Evolutionary conservation across 2,888 invertebrate genomes (phyloP), one percentile per base, ranked within the genome.

Genomic region (Coelogynopora nodosa): DNA sequence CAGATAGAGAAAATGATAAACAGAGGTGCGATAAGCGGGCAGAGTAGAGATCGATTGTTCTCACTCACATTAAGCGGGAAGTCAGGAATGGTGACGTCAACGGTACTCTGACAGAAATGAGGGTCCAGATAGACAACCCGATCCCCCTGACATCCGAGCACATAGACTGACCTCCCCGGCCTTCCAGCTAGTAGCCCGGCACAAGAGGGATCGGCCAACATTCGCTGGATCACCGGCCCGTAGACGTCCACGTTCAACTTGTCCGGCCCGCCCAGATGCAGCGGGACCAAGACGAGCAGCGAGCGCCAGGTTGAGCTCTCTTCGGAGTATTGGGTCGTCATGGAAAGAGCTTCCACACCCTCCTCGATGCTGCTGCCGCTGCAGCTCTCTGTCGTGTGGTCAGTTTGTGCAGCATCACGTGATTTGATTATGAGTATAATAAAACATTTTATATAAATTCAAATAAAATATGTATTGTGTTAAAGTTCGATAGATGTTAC

Each of bases 111-210:
- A 90, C 96, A 96, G 90, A 96, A 96, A 92, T 97, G 97, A 26
- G 97, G 97, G 92, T 97, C 97, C 89, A 97, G 93, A 90, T 96
- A 96, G 89, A 97, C 96, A 87, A 97, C 92, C 92, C 95, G 95
- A 91, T 97, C 96, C 91, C 96, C 96, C 93, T 97, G 97, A 91
- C 95, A 96, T 83, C 97, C 97, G 88, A 97, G 94, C 93, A 97
- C 97, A 92, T 96, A 97, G 49, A 97, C 93, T 23, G 97, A 96
- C 93, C 97, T 97, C 90, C 95, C 95, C 0, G 97, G 97, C 89
- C 95, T 93, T 18, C 97, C 97, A 2, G 97, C 97, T 90, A 97
- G 96, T 84, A 97, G 95, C 28, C 97, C 97, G 89, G 97, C 94
- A 90, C 96, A 97, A 90, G 94, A 94, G 89, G 95, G 95, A 88